Conservation (phyloP, 2,888 invertebrate species). For the Andrena bicolor region DNA sequence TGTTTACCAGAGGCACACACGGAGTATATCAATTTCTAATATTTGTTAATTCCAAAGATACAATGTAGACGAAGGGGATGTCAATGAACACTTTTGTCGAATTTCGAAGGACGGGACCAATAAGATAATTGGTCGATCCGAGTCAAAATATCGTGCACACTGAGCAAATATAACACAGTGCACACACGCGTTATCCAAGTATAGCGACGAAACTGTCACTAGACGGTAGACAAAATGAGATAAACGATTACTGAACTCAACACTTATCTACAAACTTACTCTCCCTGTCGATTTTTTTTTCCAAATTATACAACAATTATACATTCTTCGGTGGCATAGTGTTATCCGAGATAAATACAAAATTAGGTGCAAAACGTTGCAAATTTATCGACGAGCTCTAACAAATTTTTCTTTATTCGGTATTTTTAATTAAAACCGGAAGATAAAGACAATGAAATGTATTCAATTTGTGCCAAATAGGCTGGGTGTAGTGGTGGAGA, state of each 20-base stretch:
- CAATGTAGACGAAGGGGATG: conserved; percentile 28
- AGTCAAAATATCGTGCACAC: neutral
- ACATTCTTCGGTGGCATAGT: too few species aligned
- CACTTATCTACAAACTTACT: too few species aligned
- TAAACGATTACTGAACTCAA: neutral
- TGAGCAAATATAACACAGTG: neutral
- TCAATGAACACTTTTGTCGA: conserved; percentile 15
- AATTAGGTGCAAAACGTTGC: too few species aligned
- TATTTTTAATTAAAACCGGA: too few species aligned
- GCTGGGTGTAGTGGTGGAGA: too few species aligned
- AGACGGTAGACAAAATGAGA: neutral
- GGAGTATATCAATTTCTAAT: conserved; percentile 28
- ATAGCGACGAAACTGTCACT: neutral
- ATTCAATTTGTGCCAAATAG: too few species aligned
- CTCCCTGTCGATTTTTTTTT: too few species aligned
- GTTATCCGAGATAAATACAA: too few species aligned
- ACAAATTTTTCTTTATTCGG: too few species aligned
- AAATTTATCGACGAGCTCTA: too few species aligned
- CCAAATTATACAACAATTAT: too few species aligned
- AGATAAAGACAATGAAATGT: too few species aligned
- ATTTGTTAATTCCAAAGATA: conserved; percentile 42
- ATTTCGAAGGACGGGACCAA: neutral
- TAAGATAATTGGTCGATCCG: conserved; percentile 1
- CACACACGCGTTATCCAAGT: neutral
- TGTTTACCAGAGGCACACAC: conserved; percentile 19